phyloP scores from a whole-genome alignment of 2,888 invertebrate genomes.

The Thereva unica region DNA sequence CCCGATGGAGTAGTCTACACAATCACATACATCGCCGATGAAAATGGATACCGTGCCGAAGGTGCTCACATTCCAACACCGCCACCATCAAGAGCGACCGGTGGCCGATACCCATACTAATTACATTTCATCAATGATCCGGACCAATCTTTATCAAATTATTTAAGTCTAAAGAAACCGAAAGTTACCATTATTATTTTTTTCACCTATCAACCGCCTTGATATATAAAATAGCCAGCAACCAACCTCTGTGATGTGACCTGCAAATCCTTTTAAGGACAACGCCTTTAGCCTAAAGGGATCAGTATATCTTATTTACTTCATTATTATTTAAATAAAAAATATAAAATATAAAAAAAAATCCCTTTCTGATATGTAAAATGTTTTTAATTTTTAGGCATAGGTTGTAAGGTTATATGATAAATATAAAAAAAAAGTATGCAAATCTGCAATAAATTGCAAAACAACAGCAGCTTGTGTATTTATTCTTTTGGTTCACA shows the following conservation, averaged over 20 bases:
- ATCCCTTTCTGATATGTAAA: conserved; percentile 7
- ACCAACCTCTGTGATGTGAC: no score
- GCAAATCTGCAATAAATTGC: conserved; percentile 33
- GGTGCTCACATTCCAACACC: conserved; percentile 60
- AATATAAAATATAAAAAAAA: conserved; percentile 1
- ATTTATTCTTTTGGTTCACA: neutral
- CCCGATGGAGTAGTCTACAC: conserved; percentile 64
- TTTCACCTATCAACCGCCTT: no score
- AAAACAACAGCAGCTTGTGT: conserved; percentile 4
- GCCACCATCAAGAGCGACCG: conserved; percentile 52
- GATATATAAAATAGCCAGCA: no score
- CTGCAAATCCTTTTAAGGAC: neutral
- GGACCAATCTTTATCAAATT: conserved; percentile 1
- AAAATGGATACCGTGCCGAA: conserved; percentile 60
- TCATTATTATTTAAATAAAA: neutral
- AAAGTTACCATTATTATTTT: no score
- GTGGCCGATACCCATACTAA: conserved; percentile 45
- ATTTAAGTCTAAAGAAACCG: conserved; percentile 8
- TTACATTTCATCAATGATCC: conserved; percentile 7
- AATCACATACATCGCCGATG: conserved; percentile 60
- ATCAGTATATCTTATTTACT: conserved; percentile 6
- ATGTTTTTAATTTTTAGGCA: conserved; percentile 16
- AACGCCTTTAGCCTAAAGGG: neutral
- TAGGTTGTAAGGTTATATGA: conserved; percentile 21
- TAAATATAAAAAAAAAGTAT: conserved; percentile 16